Percentiles rank a stretch among this genome's conserved stretches.
phyloP scores from a whole-genome alignment of 2,113 vertebrate genomes.

The Ophiodon elongatus region DNA sequence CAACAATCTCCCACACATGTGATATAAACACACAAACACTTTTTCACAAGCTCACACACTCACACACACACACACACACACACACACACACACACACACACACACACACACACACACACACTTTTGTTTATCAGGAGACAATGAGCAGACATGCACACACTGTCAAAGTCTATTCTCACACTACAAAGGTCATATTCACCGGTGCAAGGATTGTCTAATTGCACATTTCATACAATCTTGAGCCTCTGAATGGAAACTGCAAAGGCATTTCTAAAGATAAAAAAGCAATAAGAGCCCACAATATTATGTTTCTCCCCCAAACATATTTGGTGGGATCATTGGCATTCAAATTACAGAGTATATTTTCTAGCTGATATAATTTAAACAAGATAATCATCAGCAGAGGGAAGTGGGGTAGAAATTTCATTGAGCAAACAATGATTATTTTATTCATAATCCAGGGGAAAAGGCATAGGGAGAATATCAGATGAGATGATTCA shows the following conservation, averaged over 20 bases:
- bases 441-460: conserved; percentile 83
- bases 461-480: conserved; percentile 51
- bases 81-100: conserved; percentile 8
- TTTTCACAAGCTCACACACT: neutral
- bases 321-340: conserved; percentile 76
- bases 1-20: conserved; percentile 40
- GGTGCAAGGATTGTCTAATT: conserved; percentile 72
- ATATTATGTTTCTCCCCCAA: conserved; percentile 66
- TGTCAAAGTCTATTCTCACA: conserved; percentile 62
- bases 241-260: conserved; percentile 71
- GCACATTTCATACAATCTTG: conserved; percentile 72
- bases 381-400: conserved; percentile 85
- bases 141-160: conserved; percentile 57
- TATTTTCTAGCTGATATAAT: conserved; percentile 84
- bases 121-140: conserved; percentile 68
- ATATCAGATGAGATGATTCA: conserved; percentile 71
- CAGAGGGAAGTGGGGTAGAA: conserved; percentile 77
- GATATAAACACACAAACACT: neutral
- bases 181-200: conserved; percentile 77
- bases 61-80: neutral
- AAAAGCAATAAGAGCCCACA: conserved; percentile 72
- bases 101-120: neutral
- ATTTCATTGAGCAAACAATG: conserved; percentile 80
- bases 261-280: conserved; percentile 75
- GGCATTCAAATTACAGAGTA: conserved; percentile 82